These are phyloP conservation scores for Cyanistes caeruleus DNA, from an alignment of 2,113 vertebrate genomes.

Conservation along the genomic window DNA sequence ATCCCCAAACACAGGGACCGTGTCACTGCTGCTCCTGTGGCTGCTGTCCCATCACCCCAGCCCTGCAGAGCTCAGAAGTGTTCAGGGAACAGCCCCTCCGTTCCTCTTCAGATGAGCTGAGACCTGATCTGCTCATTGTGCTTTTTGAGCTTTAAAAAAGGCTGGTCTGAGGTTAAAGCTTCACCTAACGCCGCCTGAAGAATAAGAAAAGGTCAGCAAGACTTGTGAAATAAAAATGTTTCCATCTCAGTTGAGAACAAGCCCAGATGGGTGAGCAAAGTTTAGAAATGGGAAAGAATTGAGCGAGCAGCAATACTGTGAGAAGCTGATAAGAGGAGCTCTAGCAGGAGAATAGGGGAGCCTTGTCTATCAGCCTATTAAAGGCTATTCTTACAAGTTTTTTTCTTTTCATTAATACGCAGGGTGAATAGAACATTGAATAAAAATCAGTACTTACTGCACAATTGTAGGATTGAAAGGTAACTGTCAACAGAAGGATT, in stretches of 20 bases:
- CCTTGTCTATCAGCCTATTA: conserved; percentile 87
- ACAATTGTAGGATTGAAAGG: conserved; percentile 93
- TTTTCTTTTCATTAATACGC: conserved; percentile 83
- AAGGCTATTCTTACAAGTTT: conserved; percentile 85
- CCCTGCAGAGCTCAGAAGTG: neutral
- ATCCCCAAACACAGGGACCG: neutral
- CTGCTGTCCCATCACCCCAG: neutral
- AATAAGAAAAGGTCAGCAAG: conserved; percentile 43
- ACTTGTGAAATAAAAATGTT: conserved; percentile 38
- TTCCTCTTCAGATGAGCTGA: neutral
- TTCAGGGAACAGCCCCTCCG: neutral
- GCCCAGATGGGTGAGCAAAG: conserved; percentile 41
- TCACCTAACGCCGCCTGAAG: neutral
- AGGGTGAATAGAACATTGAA: conserved; percentile 85
- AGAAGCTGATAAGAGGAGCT: conserved; percentile 86
- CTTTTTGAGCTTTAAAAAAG: neutral
- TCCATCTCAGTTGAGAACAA: conserved; percentile 21
- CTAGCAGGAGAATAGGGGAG: conserved; percentile 77
- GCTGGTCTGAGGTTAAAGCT: neutral
- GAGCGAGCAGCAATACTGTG: conserved; percentile 75
- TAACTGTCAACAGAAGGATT: conserved; percentile 90
- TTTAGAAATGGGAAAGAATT: conserved; percentile 67
- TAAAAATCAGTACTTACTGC: conserved; percentile 86
- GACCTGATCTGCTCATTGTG: neutral
- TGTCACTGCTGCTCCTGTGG: neutral